These are phyloP conservation scores for Brachypodius melanocephalos DNA, from an alignment of 2,113 vertebrate genomes.

Conservation along the genomic window DNA sequence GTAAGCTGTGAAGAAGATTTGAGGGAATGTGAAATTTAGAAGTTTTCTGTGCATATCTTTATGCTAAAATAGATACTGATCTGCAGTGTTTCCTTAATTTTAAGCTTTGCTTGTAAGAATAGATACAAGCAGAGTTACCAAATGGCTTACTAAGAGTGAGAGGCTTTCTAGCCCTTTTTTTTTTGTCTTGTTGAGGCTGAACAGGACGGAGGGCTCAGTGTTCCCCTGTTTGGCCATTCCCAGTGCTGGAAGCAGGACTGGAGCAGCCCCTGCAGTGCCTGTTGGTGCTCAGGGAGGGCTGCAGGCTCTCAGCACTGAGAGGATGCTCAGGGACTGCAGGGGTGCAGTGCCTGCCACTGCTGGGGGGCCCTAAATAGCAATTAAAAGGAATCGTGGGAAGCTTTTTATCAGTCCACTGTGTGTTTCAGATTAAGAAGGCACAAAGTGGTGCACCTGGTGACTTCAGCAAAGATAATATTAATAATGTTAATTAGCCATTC, in stretches of 20 bases:
- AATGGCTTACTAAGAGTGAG: background rate
- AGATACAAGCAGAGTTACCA: background rate
- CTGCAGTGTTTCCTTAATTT: background rate
- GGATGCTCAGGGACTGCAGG: accelerated
- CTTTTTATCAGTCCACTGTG: background rate
- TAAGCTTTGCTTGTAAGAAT: background rate
- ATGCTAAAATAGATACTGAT: background rate
- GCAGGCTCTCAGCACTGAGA: background rate
- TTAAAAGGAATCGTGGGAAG: background rate
- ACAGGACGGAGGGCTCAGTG: background rate
- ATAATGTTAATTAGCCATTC: background rate
- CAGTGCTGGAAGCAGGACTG: background rate
- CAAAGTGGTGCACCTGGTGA: background rate
- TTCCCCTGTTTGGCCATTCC: background rate
- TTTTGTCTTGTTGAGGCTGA: background rate
- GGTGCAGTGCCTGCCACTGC: background rate
- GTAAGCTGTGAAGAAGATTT: background rate
- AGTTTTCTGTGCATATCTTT: background rate
- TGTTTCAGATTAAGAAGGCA: background rate
- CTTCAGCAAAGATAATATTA: background rate
- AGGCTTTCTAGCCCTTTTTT: background rate
- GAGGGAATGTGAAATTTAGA: background rate
- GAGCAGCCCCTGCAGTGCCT: background rate
- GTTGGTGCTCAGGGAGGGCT: accelerated
- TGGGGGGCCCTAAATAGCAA: background rate